Evolutionary conservation across 2,797 vertebrate genomes (phyloP).

Genomic region (Betta splendens): DNA sequence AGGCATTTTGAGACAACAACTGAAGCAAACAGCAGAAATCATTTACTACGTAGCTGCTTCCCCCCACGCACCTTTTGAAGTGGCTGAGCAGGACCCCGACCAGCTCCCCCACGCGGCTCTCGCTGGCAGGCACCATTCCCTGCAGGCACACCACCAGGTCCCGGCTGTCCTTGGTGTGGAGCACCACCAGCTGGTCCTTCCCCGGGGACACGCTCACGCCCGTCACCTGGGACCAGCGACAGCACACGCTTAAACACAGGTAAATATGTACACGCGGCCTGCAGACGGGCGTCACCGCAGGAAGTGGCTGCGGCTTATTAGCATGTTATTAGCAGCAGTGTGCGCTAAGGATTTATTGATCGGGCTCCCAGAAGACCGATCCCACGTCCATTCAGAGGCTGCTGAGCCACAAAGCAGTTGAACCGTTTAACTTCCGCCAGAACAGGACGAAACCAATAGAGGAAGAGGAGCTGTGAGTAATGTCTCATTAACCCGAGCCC

Average conservation of each 20-base stretch:
- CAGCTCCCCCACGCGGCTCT: conserved; percentile 94
- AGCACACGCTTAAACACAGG: conserved; percentile 20
- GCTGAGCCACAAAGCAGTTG: background rate
- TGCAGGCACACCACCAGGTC: conserved; percentile 96
- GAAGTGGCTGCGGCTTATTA: too few species aligned
- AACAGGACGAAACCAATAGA: conserved; percentile 31
- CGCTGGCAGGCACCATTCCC: conserved; percentile 85
- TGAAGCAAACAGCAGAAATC: background rate
- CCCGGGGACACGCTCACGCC: conserved; percentile 96
- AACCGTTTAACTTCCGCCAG: too few species aligned
- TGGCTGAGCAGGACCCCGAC: conserved; percentile 93
- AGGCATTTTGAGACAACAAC: background rate
- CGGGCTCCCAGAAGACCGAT: conserved; percentile 33
- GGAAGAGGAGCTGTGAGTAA: conserved; percentile 1
- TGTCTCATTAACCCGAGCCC: conserved; percentile 19
- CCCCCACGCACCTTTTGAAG: conserved; percentile 88
- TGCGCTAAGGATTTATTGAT: conserved; percentile 49
- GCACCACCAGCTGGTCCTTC: conserved; percentile 96
- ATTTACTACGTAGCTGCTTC: too few species aligned
- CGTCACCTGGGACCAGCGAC: conserved; percentile 83
- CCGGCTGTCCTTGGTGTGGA: conserved; percentile 95
- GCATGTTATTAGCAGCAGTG: conserved; percentile 26
- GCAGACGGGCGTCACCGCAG: conserved; percentile 2
- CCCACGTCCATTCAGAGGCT: conserved; percentile 33
- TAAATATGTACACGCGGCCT: conserved; percentile 8